Base-by-base conservation (phyloP, 2,113 vertebrate genomes). In the Toxostoma redivivum region DNA sequence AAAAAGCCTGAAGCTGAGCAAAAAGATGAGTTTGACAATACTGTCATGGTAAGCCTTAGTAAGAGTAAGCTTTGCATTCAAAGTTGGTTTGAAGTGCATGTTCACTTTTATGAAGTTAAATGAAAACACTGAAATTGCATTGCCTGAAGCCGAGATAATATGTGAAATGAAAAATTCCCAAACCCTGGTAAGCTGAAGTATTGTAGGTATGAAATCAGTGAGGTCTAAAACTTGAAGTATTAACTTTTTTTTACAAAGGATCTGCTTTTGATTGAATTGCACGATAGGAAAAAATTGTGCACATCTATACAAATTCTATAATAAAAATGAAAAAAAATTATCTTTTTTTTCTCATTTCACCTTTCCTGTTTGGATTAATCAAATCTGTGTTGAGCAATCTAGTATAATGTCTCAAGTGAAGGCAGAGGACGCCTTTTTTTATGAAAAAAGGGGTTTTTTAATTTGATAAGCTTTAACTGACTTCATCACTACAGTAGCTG, bases 31-130 rank as follows among this genome's bases (percentile, higher is more conserved):
- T 51, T 79, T 82, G 33, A 57, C 18, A 50, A 5, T 77, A 47
- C 53, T 61, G 64, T 65, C 38, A 11, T 10, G 16, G 97, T 98
- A 84, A 97, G 97, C 91, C 28, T 44, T 33, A 66, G 4, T 54
- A 80, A 45, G 33, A 74, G 17, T 58, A 48, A 33, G 2, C 5
- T 86, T 88, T 70, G 25, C 10, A 17, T 88, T 78, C 19, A 9
- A 19, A 67, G 47, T 16, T 70, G 24, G 5, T 78, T 88, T 22
- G 7, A 56, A 82, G 23, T 80, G 4, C 13, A 3, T 25, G 23
- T 57, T 90, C 22, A 40, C 1, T 90, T 81, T 53, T 60, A n/a
- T 40, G 28, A 58, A 56, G 30, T 45, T 78, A 51, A 78, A 42
- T 45, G 66, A 70, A 20, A 91, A 79, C 9, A 21, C 14, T 38